Conservation (phyloP, 1,140 invertebrate genomes). For the Drosophila elegans region DNA sequence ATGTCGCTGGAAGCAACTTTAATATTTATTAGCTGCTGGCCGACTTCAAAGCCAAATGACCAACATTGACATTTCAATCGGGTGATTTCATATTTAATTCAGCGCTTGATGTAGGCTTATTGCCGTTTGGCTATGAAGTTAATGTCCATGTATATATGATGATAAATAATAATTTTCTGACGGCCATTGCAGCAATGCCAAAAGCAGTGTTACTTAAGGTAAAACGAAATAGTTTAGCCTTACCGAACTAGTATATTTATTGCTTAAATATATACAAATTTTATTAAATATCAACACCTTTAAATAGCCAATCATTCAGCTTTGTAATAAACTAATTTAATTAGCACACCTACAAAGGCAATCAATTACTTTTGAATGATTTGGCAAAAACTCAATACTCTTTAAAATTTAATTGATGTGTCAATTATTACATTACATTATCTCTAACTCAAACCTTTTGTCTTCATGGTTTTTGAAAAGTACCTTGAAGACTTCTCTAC, state of each 20-base stretch:
- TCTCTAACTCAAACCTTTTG: no score
- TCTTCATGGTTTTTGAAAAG: neutral
- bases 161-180: slow-evolving; percentile 14
- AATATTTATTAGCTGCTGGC: slow-evolving; percentile 61
- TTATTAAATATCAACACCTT: no score
- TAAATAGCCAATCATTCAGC: no score
- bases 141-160: slow-evolving; percentile 18
- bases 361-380: no score
- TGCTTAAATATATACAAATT: no score
- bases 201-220: neutral
- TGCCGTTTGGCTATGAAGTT: slow-evolving; percentile 6
- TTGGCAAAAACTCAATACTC: no score
- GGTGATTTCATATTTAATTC: slow-evolving; percentile 35
- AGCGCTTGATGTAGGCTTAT: slow-evolving; percentile 8
- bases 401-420: no score
- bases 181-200: slow-evolving; percentile 11
- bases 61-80: slow-evolving; percentile 64
- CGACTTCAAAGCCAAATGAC: slow-evolving; percentile 46
- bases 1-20: slow-evolving; percentile 32
- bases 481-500: neutral
- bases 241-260: no score
- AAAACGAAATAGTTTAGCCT: no score
- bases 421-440: no score
- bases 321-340: no score
- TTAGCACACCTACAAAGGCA: no score